Evolutionary conservation across 2,888 invertebrate species (phyloP).

Genomic region (Lithodes maja): DNA sequence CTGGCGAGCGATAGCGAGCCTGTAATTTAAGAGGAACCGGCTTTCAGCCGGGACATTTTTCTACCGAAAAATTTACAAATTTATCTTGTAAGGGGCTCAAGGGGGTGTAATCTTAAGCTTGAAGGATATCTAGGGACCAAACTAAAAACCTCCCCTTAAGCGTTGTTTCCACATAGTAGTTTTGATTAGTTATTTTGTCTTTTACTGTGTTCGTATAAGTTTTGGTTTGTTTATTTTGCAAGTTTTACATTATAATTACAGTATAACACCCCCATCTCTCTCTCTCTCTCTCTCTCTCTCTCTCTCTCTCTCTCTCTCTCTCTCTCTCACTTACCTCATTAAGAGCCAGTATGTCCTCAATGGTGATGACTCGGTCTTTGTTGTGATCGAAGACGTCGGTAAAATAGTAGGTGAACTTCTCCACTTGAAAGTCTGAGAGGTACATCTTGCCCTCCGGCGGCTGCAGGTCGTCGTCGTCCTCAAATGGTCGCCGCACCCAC

Average conservation of each 20-base stretch:
- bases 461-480: slow-evolving; percentile 65
- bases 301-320: neutral
- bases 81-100: too few species aligned
- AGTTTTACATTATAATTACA: too few species aligned
- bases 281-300: slow-evolving; percentile 36
- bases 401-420: slow-evolving; percentile 84
- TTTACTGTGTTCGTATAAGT: too few species aligned
- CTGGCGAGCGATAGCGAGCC: too few species aligned
- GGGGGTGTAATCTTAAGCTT: too few species aligned
- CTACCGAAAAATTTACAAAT: too few species aligned
- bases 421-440: slow-evolving; percentile 78
- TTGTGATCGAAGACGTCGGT: slow-evolving; percentile 83
- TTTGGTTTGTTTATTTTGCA: too few species aligned
- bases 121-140: too few species aligned
- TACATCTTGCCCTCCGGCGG: slow-evolving; percentile 71
- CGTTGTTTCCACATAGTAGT: neutral
- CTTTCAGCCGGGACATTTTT: too few species aligned
- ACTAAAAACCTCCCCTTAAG: too few species aligned
- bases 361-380: slow-evolving; percentile 82
- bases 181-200: too few species aligned
- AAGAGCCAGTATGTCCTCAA: slow-evolving; percentile 74
- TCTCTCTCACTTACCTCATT: slow-evolving; percentile 62
- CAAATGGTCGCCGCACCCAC: slow-evolving; percentile 69
- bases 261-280: slow-evolving; percentile 15
- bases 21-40: too few species aligned